These are phyloP conservation scores for Terrapene triunguis DNA, from an alignment of 2,113 vertebrate species.

Conservation along the genomic window DNA sequence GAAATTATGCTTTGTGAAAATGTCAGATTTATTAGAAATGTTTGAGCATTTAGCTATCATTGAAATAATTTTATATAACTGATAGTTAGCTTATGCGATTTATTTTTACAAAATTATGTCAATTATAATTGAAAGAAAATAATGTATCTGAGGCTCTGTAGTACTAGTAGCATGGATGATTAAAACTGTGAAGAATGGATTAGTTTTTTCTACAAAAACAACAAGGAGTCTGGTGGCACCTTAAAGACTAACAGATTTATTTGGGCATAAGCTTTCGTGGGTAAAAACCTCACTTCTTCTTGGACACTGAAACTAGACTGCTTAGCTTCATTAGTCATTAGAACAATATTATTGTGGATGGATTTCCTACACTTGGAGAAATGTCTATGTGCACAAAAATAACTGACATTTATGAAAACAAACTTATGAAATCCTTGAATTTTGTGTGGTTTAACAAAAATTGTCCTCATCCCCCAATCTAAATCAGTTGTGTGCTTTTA, in stretches of 20 bases:
- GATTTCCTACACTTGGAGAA: neutral
- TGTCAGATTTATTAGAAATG: neutral
- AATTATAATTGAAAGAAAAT: neutral
- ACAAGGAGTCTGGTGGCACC: no score
- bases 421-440: neutral
- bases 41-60: neutral
- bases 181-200: neutral
- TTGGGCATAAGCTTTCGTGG: no score
- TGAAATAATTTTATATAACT: accelerated
- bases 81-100: neutral
- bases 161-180: neutral
- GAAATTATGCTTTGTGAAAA: neutral
- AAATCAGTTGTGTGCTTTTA: conserved; percentile 14
- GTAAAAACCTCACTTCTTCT: neutral
- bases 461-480: neutral
- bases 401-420: neutral
- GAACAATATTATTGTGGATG: neutral
- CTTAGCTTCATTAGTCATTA: neutral
- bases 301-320: neutral
- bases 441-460: neutral
- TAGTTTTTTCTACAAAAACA: neutral
- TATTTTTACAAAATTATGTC: neutral
- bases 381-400: neutral
- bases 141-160: neutral
- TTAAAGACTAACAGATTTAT: no score